These are phyloP conservation scores for Petrocephalus schoutedeni DNA, from an alignment of 2,797 vertebrate genomes.

Conservation along the genomic window DNA sequence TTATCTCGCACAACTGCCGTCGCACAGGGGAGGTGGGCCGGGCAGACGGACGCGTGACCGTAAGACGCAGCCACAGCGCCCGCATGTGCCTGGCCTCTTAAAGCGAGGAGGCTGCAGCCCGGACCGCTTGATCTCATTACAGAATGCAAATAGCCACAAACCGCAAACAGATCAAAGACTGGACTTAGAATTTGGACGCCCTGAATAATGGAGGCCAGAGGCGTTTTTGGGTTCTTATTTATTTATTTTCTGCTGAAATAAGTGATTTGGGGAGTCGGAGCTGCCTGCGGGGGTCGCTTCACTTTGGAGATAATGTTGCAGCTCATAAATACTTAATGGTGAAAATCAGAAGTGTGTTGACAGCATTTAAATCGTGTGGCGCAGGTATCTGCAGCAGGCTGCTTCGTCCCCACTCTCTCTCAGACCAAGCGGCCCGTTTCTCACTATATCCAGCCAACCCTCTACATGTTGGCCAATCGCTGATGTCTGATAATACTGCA, in stretches of 20 bases:
- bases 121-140: constrained; percentile 69
- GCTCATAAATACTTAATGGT: constrained; percentile 57
- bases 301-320: constrained; percentile 67
- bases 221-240: constrained; percentile 50
- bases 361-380: constrained; percentile 61
- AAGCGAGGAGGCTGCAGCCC: constrained; percentile 49
- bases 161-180: constrained; percentile 76
- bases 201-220: constrained; percentile 61
- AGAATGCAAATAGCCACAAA: constrained; percentile 70
- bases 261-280: constrained; percentile 54
- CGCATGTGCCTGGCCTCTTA: not conserved
- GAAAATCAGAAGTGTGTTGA: constrained; percentile 56
- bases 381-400: constrained; percentile 52
- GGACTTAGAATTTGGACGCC: constrained; percentile 60
- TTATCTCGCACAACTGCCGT: not conserved
- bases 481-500: constrained; percentile 43
- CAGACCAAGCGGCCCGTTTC: constrained; percentile 51
- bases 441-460: constrained; percentile 47
- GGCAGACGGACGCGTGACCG: not conserved
- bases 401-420: constrained; percentile 48
- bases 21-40: not conserved
- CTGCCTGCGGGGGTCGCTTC: constrained; percentile 65
- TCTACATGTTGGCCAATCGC: constrained; percentile 50
- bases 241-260: constrained; percentile 35
- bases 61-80: constrained; percentile 37